A percentile compares a stretch with the other conserved stretches of the same genome.
These are phyloP conservation scores for Sylvilagus floridanus DNA, from an alignment of 2,797 vertebrate genomes.

Conservation along the genomic window DNA sequence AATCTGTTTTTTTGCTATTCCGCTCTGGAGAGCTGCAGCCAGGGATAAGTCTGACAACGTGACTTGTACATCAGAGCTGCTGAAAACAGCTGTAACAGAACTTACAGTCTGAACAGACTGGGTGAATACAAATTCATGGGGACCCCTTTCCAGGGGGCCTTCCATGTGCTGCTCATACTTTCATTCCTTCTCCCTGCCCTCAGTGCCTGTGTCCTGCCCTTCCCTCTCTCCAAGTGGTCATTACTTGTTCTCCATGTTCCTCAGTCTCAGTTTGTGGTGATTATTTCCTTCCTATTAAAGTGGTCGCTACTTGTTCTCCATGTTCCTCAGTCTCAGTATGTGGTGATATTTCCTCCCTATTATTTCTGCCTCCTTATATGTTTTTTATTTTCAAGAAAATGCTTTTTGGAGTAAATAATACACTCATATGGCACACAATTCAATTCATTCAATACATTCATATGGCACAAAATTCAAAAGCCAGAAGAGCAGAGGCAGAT, in stretches of 20 bases:
- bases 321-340: background rate
- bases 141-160: background rate
- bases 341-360: background rate
- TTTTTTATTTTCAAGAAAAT: constrained; percentile 5
- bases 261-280: background rate
- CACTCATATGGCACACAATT: background rate
- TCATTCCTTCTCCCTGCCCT: background rate
- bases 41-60: background rate
- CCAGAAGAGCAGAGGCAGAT: background rate
- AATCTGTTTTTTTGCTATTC: background rate
- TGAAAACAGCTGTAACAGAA: background rate
- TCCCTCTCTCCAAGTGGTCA: background rate
- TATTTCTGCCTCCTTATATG: background rate
- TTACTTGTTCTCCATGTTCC: background rate
- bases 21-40: background rate
- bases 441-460: background rate
- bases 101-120: background rate
- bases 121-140: background rate
- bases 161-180: background rate
- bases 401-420: background rate
- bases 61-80: background rate
- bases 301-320: background rate
- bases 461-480: background rate
- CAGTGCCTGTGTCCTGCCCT: background rate
- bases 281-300: background rate